Percentiles rank a stretch among this genome's conserved stretches.
These are phyloP conservation scores for Sinhomidia bicolor DNA, from an alignment of 2,888 invertebrate genomes.

Conservation along the genomic window DNA sequence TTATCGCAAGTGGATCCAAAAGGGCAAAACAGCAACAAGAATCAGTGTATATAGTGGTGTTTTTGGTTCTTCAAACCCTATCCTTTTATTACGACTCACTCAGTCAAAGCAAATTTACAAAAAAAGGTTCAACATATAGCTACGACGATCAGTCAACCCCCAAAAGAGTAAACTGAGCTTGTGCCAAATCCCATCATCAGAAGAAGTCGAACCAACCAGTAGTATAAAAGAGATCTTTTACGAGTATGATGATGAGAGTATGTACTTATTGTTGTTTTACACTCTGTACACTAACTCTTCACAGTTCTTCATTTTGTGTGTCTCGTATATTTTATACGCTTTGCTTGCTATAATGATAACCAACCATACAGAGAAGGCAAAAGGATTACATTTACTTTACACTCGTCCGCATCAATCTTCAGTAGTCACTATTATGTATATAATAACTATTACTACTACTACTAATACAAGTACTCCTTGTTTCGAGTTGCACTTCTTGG, in stretches of 20 bases:
- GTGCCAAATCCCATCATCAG: slow-evolving; percentile 29
- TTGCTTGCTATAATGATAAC: too few relatives aligned
- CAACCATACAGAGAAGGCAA: too few relatives aligned
- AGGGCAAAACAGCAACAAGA: slow-evolving; percentile 15
- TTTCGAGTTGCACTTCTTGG: too few relatives aligned
- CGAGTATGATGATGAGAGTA: neutral
- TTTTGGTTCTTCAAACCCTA: slow-evolving; percentile 32
- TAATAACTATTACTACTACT: neutral
- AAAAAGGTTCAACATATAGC: neutral
- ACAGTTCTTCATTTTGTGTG: too few relatives aligned
- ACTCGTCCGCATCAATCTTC: too few relatives aligned
- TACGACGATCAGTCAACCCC: slow-evolving; percentile 24
- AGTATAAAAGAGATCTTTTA: neutral
- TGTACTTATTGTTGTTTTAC: neutral
- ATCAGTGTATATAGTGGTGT: neutral
- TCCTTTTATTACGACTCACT: too few relatives aligned
- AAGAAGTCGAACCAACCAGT: neutral
- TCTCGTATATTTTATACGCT: too few relatives aligned
- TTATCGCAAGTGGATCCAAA: slow-evolving; percentile 32
- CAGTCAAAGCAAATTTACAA: neutral
- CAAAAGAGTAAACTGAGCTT: slow-evolving; percentile 27
- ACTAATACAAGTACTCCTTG: too few relatives aligned
- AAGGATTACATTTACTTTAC: too few relatives aligned
- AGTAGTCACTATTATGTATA: too few relatives aligned
- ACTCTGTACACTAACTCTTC: too few relatives aligned